These are phyloP conservation scores for Plectropomus leopardus DNA, from an alignment of 2,113 vertebrate genomes.

Conservation along the genomic window DNA sequence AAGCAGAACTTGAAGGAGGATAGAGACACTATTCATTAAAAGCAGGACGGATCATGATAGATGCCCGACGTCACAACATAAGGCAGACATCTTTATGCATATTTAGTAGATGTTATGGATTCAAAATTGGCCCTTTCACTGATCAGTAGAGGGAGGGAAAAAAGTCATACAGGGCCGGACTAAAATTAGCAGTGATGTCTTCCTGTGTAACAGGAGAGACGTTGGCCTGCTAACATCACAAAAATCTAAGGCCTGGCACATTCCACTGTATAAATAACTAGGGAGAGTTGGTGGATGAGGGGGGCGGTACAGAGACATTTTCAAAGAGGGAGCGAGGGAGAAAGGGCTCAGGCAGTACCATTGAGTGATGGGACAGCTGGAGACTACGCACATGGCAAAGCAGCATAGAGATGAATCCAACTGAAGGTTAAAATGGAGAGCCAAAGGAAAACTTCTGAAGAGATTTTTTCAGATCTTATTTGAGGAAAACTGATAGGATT, in stretches of 20 bases:
- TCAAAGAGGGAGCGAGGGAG: slow-evolving; percentile 50
- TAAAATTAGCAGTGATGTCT: slow-evolving; percentile 88
- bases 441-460: slow-evolving; percentile 13
- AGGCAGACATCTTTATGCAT: slow-evolving; percentile 10
- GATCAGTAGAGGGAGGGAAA: slow-evolving; percentile 29
- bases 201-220: slow-evolving; percentile 86
- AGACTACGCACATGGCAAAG: slow-evolving; percentile 44
- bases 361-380: slow-evolving; percentile 87
- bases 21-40: not conserved
- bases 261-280: slow-evolving; percentile 87
- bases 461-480: not conserved
- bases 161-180: slow-evolving; percentile 53
- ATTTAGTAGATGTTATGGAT: slow-evolving; percentile 32
- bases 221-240: slow-evolving; percentile 82
- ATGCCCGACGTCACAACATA: slow-evolving; percentile 5
- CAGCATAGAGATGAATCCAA: slow-evolving; percentile 50
- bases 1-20: not conserved
- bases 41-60: not conserved
- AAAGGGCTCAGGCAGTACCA: slow-evolving; percentile 29
- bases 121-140: slow-evolving; percentile 25
- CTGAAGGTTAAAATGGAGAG: slow-evolving; percentile 66
- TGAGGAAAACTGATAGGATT: not conserved
- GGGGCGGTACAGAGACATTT: slow-evolving; percentile 59
- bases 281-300: slow-evolving; percentile 68
- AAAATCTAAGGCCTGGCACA: slow-evolving; percentile 88